These are phyloP conservation scores for Chromis chromis DNA, from an alignment of 2,797 vertebrate genomes.

Conservation along the genomic window DNA sequence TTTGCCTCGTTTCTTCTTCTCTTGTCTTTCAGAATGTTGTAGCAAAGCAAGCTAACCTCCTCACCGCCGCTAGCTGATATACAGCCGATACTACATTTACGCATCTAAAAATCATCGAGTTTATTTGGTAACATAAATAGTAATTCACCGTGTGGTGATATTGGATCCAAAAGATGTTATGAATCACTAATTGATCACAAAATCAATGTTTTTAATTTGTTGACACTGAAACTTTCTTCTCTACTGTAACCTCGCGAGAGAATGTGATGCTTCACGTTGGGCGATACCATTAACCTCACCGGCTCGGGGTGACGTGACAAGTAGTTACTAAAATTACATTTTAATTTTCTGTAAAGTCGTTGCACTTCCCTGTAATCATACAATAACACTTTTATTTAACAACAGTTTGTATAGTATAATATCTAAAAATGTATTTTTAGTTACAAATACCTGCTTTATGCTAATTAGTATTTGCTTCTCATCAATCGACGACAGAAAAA, in stretches of 20 bases:
- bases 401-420: background rate
- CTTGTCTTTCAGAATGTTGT: background rate
- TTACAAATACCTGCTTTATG: background rate
- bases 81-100: background rate
- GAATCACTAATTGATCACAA: too few relatives aligned
- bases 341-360: background rate
- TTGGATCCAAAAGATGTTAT: rapidly evolving
- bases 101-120: background rate
- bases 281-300: slow-evolving; percentile 40
- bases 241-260: slow-evolving; percentile 40
- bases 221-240: background rate
- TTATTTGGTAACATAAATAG: background rate
- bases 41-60: rapidly evolving
- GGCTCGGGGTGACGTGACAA: background rate
- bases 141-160: background rate
- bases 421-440: rapidly evolving
- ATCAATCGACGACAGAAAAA: slow-evolving; percentile 59
- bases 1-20: slow-evolving; percentile 59
- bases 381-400: rapidly evolving
- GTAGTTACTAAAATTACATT: background rate
- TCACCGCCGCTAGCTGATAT: slow-evolving; percentile 39
- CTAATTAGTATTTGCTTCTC: background rate
- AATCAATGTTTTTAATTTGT: too few relatives aligned
- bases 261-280: background rate
- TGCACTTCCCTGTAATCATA: rapidly evolving